A percentile compares a stretch with the other conserved stretches of the same genome.
Evolutionary conservation across 2,888 invertebrate species (phyloP).

Genomic region (Drosophila incognita): DNA sequence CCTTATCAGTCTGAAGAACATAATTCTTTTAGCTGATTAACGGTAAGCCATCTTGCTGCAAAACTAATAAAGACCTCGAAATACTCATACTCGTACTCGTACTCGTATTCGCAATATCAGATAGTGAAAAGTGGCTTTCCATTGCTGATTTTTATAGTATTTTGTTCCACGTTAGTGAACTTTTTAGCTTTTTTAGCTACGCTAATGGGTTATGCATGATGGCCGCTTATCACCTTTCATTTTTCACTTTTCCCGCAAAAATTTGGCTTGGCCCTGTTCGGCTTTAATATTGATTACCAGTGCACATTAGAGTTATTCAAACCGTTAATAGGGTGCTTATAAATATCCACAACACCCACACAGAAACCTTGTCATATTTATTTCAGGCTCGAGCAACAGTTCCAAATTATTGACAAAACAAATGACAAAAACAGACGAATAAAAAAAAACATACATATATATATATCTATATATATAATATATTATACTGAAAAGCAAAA

Average conservation of each 20-base stretch:
- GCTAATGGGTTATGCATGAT: conserved; percentile 54
- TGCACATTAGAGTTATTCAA: conserved; percentile 37
- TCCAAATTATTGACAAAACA: conserved; percentile 81
- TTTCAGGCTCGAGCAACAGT: conserved; percentile 71
- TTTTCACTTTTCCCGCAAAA: conserved; percentile 41
- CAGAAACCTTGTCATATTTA: conserved; percentile 60
- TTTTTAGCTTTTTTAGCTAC: background rate
- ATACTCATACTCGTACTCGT: background rate
- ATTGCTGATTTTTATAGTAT: background rate
- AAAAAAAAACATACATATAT: conserved; percentile 20
- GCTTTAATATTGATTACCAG: conserved; percentile 56
- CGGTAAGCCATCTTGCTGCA: conserved; percentile 13
- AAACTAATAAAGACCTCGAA: background rate
- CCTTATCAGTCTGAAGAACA: conserved; percentile 42
- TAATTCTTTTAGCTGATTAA: conserved; percentile 43
- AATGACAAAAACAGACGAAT: conserved; percentile 59
- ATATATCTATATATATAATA: conserved; percentile 9
- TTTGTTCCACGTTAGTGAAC: conserved; percentile 8
- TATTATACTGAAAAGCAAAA: conserved; percentile 14
- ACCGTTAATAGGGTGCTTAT: conserved; percentile 34
- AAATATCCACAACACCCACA: conserved; percentile 1
- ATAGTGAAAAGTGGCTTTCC: background rate
- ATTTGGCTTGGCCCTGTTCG: conserved; percentile 21
- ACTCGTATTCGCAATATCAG: background rate
- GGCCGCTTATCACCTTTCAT: conserved; percentile 49